phyloP scores from a whole-genome alignment of 2,888 invertebrate species.

The Eugnorisma glareosa region DNA sequence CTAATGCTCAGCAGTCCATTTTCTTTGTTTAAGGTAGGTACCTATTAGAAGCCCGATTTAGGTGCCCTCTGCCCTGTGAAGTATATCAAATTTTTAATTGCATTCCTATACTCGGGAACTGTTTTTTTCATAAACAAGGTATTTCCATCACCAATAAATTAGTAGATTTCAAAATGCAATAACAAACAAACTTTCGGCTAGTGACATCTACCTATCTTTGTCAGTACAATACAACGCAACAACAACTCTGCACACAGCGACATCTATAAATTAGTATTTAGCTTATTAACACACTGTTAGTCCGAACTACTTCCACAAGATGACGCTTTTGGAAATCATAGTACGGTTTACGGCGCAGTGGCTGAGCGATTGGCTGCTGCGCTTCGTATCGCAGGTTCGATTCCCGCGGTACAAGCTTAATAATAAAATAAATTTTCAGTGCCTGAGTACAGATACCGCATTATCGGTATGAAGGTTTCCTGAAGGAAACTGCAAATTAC shows the following conservation, averaged over 20 bases:
- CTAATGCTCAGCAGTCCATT: too few species aligned
- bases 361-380: too few species aligned
- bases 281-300: neutral
- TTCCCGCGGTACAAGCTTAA: too few species aligned
- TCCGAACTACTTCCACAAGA: slow-evolving; percentile 3
- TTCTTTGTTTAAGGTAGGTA: too few species aligned
- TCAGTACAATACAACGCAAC: neutral
- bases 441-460: too few species aligned
- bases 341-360: neutral
- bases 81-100: neutral
- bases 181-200: neutral
- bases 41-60: neutral
- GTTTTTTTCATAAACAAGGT: neutral
- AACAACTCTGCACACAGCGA: neutral
- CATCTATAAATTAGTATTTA: slow-evolving; percentile 4
- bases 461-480: neutral
- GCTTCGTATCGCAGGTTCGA: too few species aligned
- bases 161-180: neutral
- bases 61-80: too few species aligned
- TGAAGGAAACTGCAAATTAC: slow-evolving; percentile 14
- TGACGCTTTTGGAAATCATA: slow-evolving; percentile 15
- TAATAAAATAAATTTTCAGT: neutral
- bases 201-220: slow-evolving; percentile 27
- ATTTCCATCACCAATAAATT: neutral
- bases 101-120: too few species aligned